A percentile compares a stretch with the other conserved stretches of the same genome.
These are phyloP conservation scores for Hipposideros armiger DNA, from an alignment of 2,113 vertebrate species.

Conservation along the genomic window DNA sequence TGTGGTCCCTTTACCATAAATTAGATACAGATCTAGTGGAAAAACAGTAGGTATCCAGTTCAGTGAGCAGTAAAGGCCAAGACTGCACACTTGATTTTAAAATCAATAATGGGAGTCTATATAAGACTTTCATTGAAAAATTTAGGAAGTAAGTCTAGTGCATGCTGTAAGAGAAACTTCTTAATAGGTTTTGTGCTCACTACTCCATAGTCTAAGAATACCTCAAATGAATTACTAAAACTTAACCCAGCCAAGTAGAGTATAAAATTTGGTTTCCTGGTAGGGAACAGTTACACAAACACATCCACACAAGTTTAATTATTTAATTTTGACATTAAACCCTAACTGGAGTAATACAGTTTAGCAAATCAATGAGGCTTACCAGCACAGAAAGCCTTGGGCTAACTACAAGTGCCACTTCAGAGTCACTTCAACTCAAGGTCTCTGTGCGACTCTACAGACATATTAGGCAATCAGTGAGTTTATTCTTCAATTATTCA, in stretches of 20 bases:
- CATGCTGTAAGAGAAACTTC: conserved; percentile 81
- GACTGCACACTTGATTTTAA: conserved; percentile 84
- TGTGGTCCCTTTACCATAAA: conserved; percentile 86
- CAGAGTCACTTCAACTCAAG: conserved; percentile 59
- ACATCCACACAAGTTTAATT: conserved; percentile 68
- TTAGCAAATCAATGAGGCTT: conserved; percentile 56
- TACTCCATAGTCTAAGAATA: conserved; percentile 83
- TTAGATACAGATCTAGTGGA: conserved; percentile 87
- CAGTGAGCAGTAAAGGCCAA: conserved; percentile 85
- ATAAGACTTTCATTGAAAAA: conserved; percentile 79
- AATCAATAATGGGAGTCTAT: conserved; percentile 84
- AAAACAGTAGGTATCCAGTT: conserved; percentile 87
- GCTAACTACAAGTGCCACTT: conserved; percentile 63
- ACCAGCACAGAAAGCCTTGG: conserved; percentile 5
- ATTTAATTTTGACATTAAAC: conserved; percentile 72
- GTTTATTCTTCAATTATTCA: conserved; percentile 65
- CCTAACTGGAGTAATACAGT: conserved; percentile 48
- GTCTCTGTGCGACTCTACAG: conserved; percentile 30
- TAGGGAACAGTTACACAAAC: conserved; percentile 70
- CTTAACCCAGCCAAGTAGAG: conserved; percentile 73
- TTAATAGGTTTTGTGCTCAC: conserved; percentile 86
- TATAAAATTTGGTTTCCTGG: conserved; percentile 76
- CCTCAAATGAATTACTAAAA: conserved; percentile 83
- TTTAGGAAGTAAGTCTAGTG: conserved; percentile 75
- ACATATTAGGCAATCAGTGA: conserved; percentile 32